A percentile compares a stretch with the other conserved stretches of the same genome.
These are phyloP conservation scores for Gila orcuttii DNA, from an alignment of 2,113 vertebrate species.

Conservation along the genomic window DNA sequence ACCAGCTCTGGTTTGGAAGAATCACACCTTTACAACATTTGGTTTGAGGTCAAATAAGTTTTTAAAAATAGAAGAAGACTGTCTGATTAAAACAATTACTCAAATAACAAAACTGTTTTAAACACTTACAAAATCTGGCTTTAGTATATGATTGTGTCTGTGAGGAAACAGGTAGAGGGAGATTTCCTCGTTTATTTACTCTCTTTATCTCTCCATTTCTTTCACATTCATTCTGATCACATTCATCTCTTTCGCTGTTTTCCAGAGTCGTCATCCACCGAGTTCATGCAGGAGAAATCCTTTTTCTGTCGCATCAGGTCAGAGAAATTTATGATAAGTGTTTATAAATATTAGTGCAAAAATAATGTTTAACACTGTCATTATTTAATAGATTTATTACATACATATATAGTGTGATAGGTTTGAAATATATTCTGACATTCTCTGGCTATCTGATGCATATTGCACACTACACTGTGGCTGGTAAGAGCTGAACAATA, in stretches of 20 bases:
- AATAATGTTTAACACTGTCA: neutral
- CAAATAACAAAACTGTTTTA: neutral
- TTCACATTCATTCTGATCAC: neutral
- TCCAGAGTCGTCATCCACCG: conserved; percentile 83
- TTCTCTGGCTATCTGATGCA: neutral
- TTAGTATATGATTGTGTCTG: neutral
- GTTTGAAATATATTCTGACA: neutral
- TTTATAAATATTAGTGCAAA: neutral
- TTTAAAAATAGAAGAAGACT: too few relatives aligned
- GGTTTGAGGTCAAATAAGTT: neutral
- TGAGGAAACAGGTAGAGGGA: neutral
- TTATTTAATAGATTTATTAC: neutral
- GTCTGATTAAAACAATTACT: neutral
- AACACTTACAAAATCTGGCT: neutral
- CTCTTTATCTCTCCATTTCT: neutral
- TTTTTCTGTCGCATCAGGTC: conserved; percentile 96
- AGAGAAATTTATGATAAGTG: conserved; percentile 41
- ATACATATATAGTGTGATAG: neutral
- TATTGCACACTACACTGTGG: neutral
- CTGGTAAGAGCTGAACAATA: neutral
- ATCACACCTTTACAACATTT: neutral
- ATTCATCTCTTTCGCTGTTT: neutral
- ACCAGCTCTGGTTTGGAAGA: neutral
- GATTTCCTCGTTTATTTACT: neutral
- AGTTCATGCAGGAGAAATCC: conserved; percentile 90